Evolutionary conservation across 37 sponge, comb jelly and placozoan species (phyloP).

Genomic region (Diacarnus erythraeanus): DNA sequence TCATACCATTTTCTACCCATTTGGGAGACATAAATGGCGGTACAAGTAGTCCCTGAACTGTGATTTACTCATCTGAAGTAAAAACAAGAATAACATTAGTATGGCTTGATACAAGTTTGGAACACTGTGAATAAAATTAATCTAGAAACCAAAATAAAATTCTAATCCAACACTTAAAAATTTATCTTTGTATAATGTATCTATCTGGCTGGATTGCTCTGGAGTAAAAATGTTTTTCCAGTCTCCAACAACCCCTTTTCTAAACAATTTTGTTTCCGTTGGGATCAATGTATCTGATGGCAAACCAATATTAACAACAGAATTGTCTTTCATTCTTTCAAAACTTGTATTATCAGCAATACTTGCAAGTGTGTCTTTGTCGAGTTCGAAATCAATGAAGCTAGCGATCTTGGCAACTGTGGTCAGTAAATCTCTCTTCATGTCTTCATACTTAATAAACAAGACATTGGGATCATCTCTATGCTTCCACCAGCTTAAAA

Average conservation of each 20-base stretch:
- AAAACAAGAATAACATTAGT: too few relatives aligned
- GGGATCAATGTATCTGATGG: not conserved
- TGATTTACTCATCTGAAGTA: too few relatives aligned
- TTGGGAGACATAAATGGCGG: slow-evolving; percentile 2
- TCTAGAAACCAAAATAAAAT: slow-evolving; percentile 3
- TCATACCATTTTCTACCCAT: not conserved
- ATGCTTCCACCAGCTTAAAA: too few relatives aligned
- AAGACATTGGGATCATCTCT: slow-evolving; percentile 38
- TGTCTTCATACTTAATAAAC: slow-evolving; percentile 61
- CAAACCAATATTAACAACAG: slow-evolving; percentile 3
- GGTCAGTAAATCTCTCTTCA: slow-evolving; percentile 39
- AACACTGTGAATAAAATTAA: too few relatives aligned
- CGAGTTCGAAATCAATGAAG: slow-evolving; percentile 28
- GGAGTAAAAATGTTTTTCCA: slow-evolving; percentile 50
- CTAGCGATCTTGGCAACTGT: slow-evolving; percentile 14
- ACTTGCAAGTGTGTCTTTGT: slow-evolving; percentile 7
- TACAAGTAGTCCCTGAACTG: not conserved
- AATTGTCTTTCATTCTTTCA: slow-evolving; percentile 45
- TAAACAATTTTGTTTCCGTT: slow-evolving; percentile 20
- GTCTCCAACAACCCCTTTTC: slow-evolving; percentile 60
- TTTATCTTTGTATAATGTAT: slow-evolving; percentile 27
- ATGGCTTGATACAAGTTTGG: too few relatives aligned
- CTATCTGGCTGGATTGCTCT: slow-evolving; percentile 31
- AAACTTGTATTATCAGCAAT: slow-evolving; percentile 26
- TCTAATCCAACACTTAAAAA: slow-evolving; percentile 19